Evolutionary conservation across 1,140 invertebrate genomes (phyloP).

Genomic region (Heliconius congener): DNA sequence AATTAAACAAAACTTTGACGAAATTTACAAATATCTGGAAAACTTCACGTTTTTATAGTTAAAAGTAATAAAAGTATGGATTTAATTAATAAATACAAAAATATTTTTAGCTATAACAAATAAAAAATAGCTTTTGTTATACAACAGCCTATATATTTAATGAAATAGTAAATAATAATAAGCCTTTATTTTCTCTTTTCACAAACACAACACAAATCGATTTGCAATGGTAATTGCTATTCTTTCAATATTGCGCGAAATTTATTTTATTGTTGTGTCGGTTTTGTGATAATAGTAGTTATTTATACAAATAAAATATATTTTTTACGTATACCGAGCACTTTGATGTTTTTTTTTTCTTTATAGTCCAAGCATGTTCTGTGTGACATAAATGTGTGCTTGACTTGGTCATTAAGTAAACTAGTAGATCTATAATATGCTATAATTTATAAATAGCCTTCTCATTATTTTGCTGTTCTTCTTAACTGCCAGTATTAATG

Average conservation of each 20-base stretch:
- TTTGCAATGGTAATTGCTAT: constrained; percentile 3
- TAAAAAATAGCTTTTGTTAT: not conserved
- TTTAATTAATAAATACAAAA: no score
- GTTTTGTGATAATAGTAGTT: not conserved
- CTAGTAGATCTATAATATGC: constrained; percentile 19
- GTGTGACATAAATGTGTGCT: constrained; percentile 29
- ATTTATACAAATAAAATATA: constrained; percentile 1
- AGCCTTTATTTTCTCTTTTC: constrained; percentile 72
- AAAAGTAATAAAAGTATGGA: not conserved
- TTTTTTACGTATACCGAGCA: constrained; percentile 26
- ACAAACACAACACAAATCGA: constrained; percentile 71
- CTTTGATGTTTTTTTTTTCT: constrained; percentile 41
- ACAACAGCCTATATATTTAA: not conserved
- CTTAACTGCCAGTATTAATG: constrained; percentile 15
- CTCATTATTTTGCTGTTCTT: constrained; percentile 30
- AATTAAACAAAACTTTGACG: not conserved
- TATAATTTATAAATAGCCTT: constrained; percentile 28
- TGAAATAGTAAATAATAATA: not conserved
- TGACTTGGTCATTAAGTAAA: constrained; percentile 19
- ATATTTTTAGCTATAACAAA: not conserved
- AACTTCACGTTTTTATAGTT: not conserved
- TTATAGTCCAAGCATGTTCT: constrained; percentile 38
- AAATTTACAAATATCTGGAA: not conserved
- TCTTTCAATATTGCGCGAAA: not conserved
- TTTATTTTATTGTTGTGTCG: constrained; percentile 1